These are phyloP conservation scores for Oncorhynchus clarkii DNA, from an alignment of 2,113 vertebrate species.

Conservation along the genomic window DNA sequence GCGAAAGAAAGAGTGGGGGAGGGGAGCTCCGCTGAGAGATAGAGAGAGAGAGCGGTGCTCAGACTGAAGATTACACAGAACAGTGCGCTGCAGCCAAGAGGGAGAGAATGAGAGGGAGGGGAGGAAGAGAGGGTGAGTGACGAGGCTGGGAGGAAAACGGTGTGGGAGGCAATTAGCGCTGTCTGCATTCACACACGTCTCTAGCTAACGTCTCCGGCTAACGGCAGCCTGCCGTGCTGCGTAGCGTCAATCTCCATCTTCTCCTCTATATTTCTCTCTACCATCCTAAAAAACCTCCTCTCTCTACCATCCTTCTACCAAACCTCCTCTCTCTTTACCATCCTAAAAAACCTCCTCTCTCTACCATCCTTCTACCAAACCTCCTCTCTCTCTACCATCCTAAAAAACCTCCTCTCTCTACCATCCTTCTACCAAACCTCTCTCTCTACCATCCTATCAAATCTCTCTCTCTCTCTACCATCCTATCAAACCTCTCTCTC, in stretches of 20 bases:
- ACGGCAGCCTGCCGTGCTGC: neutral
- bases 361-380: neutral
- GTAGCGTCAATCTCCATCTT: neutral
- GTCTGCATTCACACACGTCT: slow-evolving; percentile 47
- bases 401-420: too few relatives aligned
- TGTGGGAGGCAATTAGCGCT: slow-evolving; percentile 53
- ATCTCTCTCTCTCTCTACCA: too few relatives aligned
- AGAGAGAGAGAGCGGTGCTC: slow-evolving; percentile 8
- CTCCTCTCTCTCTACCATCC: neutral
- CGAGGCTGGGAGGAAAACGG: slow-evolving; percentile 22
- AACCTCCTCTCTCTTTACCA: too few relatives aligned
- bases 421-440: too few relatives aligned
- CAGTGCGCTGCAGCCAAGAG: slow-evolving; percentile 39
- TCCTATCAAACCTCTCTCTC: too few relatives aligned
- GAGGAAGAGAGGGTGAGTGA: neutral
- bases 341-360: neutral
- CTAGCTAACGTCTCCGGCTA: slow-evolving; percentile 35
- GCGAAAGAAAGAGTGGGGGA: slow-evolving; percentile 3
- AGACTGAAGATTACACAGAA: slow-evolving; percentile 44
- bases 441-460: too few relatives aligned
- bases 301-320: too few relatives aligned
- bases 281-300: neutral
- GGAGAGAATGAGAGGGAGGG: slow-evolving; percentile 6
- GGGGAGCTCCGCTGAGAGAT: too few relatives aligned
- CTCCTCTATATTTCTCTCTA: neutral